Conservation (phyloP, 2,797 vertebrate genomes). For the Linurgus olivaceus region DNA sequence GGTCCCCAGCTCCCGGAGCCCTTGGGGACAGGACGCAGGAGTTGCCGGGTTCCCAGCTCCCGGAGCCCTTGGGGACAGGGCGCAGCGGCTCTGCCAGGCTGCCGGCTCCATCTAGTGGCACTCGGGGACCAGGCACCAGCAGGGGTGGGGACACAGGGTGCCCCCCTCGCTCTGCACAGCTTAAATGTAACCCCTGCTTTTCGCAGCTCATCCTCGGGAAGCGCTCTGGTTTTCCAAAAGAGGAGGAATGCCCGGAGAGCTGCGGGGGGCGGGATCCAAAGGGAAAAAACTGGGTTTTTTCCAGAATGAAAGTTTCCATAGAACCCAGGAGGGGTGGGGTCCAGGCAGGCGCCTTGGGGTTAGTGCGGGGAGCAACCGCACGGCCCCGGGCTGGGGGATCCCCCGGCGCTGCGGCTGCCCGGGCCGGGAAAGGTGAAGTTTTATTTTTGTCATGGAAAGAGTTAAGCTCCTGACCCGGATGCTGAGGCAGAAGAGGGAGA, state of each 20-base stretch:
- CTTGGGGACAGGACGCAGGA: neutral
- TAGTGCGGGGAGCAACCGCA: neutral
- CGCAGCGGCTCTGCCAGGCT: neutral
- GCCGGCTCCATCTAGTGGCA: conserved; percentile 61
- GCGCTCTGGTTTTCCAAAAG: neutral
- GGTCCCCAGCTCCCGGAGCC: neutral
- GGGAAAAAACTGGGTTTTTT: fast-evolving
- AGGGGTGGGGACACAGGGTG: neutral
- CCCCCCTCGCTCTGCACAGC: neutral
- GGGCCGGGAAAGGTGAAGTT: neutral
- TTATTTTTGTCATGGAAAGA: neutral
- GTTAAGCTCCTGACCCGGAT: conserved; percentile 47
- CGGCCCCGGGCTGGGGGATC: neutral
- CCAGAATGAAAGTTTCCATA: neutral
- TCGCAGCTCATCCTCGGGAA: neutral
- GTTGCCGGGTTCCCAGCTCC: neutral
- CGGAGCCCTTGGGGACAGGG: neutral
- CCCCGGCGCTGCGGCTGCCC: neutral
- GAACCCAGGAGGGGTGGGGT: neutral
- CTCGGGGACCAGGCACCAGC: neutral
- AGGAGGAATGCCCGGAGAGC: neutral
- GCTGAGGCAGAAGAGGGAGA: conserved; percentile 23
- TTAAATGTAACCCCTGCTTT: neutral
- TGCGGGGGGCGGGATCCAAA: neutral
- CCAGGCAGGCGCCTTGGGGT: neutral